Conservation (phyloP, 2,888 invertebrate species). For the Noctua janthe region DNA sequence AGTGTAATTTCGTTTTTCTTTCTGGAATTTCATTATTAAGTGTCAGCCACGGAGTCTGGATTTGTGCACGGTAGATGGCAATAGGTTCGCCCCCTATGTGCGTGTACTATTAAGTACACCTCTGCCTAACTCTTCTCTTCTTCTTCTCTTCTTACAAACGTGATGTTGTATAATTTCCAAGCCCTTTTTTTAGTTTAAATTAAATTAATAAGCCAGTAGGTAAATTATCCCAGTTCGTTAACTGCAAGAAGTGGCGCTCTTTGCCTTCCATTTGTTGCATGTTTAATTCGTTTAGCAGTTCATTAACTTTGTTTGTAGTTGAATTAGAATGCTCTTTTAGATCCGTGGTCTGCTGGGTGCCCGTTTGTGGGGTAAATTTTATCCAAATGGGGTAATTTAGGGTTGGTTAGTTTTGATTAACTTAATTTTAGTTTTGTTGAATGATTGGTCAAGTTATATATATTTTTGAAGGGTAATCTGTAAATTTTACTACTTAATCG, state of each 20-base stretch:
- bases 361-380: constrained; percentile 12
- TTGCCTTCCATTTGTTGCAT: constrained; percentile 25
- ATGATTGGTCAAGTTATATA: background rate
- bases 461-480: background rate
- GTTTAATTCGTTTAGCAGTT: constrained; percentile 31
- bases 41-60: too few relatives aligned
- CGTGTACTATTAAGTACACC: too few relatives aligned
- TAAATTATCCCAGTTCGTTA: constrained; percentile 11
- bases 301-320: constrained; percentile 49
- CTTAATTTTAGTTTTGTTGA: background rate
- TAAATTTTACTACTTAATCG: background rate
- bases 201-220: background rate
- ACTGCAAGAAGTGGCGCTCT: background rate
- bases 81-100: too few relatives aligned
- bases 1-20: too few relatives aligned
- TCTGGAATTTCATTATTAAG: too few relatives aligned
- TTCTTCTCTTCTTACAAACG: too few relatives aligned
- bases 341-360: background rate
- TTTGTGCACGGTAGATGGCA: too few relatives aligned
- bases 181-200: background rate
- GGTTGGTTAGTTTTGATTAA: constrained; percentile 15
- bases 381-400: constrained; percentile 23
- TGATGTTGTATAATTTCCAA: background rate
- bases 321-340: constrained; percentile 44
- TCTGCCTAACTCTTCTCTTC: too few relatives aligned